These are phyloP conservation scores for Agrochola macilenta DNA, from an alignment of 2,888 invertebrate genomes.

Conservation along the genomic window DNA sequence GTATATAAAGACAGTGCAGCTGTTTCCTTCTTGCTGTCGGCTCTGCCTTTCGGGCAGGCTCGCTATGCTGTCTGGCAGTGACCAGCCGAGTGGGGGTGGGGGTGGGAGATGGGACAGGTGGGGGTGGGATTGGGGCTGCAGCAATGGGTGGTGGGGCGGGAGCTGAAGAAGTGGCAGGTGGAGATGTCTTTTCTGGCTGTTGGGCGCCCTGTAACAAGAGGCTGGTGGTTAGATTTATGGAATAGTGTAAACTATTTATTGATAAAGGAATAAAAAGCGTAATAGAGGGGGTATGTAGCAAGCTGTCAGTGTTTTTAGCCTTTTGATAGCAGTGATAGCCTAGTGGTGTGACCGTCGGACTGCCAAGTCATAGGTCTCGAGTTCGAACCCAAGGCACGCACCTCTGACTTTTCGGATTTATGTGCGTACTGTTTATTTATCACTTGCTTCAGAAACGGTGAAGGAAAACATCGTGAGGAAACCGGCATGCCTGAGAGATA, in stretches of 20 bases:
- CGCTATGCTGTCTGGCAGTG: constrained; percentile 33
- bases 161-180: constrained; percentile 27
- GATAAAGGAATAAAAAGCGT: background rate
- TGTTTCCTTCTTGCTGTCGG: constrained; percentile 57
- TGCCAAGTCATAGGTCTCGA: too few species aligned
- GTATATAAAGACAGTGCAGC: constrained; percentile 93
- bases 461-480: too few species aligned
- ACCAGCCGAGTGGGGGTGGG: background rate
- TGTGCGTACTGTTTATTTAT: too few species aligned
- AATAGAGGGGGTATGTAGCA: too few species aligned
- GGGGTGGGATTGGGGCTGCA: constrained; percentile 34
- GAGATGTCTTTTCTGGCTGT: constrained; percentile 51
- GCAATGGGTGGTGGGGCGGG: constrained; percentile 19
- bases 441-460: too few species aligned
- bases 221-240: background rate
- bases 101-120: constrained; percentile 21
- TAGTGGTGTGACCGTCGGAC: too few species aligned
- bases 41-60: constrained; percentile 20
- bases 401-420: too few species aligned
- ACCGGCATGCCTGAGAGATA: too few species aligned
- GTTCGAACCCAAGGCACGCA: too few species aligned
- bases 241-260: background rate
- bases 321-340: too few species aligned
- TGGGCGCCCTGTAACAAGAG: constrained; percentile 49
- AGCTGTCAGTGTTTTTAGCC: too few species aligned